These are phyloP conservation scores for Ips typographus DNA, from an alignment of 1,140 invertebrate genomes.

Conservation along the genomic window DNA sequence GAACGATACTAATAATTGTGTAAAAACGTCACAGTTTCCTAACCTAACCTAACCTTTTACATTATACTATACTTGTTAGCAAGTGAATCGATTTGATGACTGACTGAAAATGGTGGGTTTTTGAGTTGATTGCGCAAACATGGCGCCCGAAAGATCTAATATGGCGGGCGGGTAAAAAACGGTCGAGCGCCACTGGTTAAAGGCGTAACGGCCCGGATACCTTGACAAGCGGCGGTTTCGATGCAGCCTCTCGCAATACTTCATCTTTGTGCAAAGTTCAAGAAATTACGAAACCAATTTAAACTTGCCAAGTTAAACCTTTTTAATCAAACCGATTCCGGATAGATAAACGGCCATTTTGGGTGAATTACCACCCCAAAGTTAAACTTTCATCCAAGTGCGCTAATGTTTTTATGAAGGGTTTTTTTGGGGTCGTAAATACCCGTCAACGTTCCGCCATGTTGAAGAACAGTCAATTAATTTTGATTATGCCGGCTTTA, in stretches of 20 bases:
- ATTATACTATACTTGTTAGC: too few species aligned
- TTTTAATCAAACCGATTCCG: constrained; percentile 23
- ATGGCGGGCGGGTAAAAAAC: too few species aligned
- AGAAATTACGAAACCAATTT: constrained; percentile 29
- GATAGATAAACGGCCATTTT: constrained; percentile 16
- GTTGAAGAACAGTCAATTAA: constrained; percentile 14
- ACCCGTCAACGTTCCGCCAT: neutral
- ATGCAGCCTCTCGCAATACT: constrained; percentile 1
- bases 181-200: neutral
- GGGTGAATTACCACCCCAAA: neutral
- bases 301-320: constrained; percentile 18
- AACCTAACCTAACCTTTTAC: too few species aligned
- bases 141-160: too few species aligned
- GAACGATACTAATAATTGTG: too few species aligned
- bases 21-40: too few species aligned
- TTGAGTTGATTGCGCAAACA: too few species aligned
- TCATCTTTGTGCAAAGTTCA: constrained; percentile 17
- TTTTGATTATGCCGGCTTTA: constrained; percentile 14
- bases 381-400: too few species aligned
- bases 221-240: constrained; percentile 18
- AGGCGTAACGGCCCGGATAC: constrained; percentile 7
- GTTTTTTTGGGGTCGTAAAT: neutral
- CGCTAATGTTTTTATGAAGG: too few species aligned
- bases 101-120: too few species aligned
- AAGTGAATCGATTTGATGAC: too few species aligned